Base-by-base conservation (phyloP, 1,140 invertebrate genomes). In the Drosophila kepulauana region DNA sequence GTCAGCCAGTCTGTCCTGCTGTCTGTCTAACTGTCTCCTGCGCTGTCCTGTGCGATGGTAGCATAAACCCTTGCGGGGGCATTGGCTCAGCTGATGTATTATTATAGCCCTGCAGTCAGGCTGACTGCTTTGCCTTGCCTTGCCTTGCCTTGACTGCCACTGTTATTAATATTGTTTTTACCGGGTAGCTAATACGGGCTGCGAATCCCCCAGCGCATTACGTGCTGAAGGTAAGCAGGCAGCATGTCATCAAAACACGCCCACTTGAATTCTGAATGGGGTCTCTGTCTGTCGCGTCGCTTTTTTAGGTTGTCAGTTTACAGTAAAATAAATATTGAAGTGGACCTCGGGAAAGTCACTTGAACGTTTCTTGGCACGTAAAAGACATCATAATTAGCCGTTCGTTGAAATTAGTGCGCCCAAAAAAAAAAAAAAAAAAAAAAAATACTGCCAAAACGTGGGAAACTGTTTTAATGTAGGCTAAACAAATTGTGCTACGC, bases 151-250 rank as follows among this genome's bases (percentile, higher is more conserved):
- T 38, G 64, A 28, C 51, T 65, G 51, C 51, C 38, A 61, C 81
- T 85, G 85, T 89, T 89, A 89, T 89, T 89, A 89, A 89, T 89
- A 89, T 89, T 89, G 85, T 89, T 89, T 89, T 78, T 82, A 80
- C 75, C 82, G 77, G 62, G 75, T 76, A 89, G 84, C 84, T 87
- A 87, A 88, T 87, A 87, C 85, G 78, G 80, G 75, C 20, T 25
- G 20, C 72, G 79, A 88, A 74, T 91, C 89, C 88, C 87, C 89
- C 51, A 81, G 89, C 78, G 89, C 69, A 91, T 91, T 89, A 89
- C 89, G 89, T 91, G 89, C 88, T 71, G 71, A 82, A 91, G 82
- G 82, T 88, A 87, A 91, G 84, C 79, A 82, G 79, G 70, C 84
- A 82, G 79, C 85, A 85, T 89, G 85, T 89, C 85, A 89, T 89